Conservation (phyloP, 2,888 invertebrate species). For the Nezara viridula region DNA sequence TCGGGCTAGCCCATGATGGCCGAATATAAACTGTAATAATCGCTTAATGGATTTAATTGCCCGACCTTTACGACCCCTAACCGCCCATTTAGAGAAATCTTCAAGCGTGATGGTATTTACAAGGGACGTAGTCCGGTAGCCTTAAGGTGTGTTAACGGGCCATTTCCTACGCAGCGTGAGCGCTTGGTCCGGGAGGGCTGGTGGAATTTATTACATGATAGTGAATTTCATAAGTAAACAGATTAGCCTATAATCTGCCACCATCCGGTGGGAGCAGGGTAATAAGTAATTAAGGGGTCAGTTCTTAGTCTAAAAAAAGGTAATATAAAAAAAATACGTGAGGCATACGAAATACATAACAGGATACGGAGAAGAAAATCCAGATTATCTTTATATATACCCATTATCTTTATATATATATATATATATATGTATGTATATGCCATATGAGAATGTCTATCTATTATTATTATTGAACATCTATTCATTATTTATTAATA, state of each 20-base stretch:
- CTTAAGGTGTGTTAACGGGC: constrained; percentile 5
- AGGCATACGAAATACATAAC: background rate
- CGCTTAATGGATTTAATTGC: constrained; percentile 29
- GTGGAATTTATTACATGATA: background rate
- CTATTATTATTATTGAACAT: too few relatives aligned
- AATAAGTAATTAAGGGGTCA: background rate
- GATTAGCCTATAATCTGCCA: background rate
- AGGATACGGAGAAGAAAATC: too few relatives aligned
- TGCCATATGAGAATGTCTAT: too few relatives aligned
- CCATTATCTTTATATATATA: too few relatives aligned
- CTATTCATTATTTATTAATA: too few relatives aligned
- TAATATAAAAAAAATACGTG: background rate
- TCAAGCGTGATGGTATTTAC: background rate
- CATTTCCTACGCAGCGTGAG: constrained; percentile 12
- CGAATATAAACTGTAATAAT: constrained; percentile 34
- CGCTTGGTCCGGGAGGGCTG: background rate
- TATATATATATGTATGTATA: too few relatives aligned
- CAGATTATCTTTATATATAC: too few relatives aligned
- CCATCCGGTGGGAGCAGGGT: background rate
- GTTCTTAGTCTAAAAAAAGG: background rate
- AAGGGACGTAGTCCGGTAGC: constrained; percentile 28
- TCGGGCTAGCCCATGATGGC: background rate
- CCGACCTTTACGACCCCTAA: background rate
- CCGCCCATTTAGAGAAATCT: background rate
- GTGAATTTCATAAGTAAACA: background rate